Percentiles rank a stretch among this genome's conserved stretches.
Evolutionary conservation across 1,140 invertebrate genomes (phyloP).

Genomic region (Trichonephila clavipes): DNA sequence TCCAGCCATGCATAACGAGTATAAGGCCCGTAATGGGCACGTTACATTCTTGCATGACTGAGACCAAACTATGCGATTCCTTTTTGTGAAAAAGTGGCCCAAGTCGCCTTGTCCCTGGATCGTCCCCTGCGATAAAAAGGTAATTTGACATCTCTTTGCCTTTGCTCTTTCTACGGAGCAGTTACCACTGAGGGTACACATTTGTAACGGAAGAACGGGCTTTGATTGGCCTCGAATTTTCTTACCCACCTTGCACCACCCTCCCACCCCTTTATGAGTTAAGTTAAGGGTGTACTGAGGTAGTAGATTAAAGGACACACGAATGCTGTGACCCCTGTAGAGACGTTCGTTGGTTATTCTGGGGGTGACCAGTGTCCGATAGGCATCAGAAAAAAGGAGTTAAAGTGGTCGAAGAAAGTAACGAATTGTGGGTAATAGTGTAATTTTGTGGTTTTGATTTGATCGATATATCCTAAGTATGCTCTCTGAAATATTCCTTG

Average conservation of each 20-base stretch:
- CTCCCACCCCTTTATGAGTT: neutral
- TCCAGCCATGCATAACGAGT: conserved; percentile 37
- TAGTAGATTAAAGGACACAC: conserved; percentile 29
- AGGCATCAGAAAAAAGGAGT: neutral
- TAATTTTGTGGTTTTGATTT: neutral
- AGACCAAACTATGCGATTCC: conserved; percentile 27
- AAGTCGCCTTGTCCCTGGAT: conserved; percentile 43
- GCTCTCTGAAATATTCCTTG: too few relatives aligned
- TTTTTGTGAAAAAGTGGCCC: neutral
- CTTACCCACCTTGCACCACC: neutral
- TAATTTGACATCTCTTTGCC: conserved; percentile 37
- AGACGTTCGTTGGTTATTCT: neutral
- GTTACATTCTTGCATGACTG: conserved; percentile 65
- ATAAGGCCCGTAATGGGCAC: conserved; percentile 43
- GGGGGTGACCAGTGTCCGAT: neutral
- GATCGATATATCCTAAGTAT: neutral
- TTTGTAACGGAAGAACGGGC: conserved; percentile 39
- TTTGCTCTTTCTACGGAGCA: neutral
- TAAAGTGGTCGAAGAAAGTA: neutral
- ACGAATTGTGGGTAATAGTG: neutral
- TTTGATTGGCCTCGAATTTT: conserved; percentile 5
- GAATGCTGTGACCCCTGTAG: neutral
- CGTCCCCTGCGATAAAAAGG: conserved; percentile 29
- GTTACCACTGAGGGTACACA: neutral
- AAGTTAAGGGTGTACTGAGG: neutral